Evolutionary conservation across 2,797 vertebrate species (phyloP).

Genomic region (Pelobates cultripes): DNA sequence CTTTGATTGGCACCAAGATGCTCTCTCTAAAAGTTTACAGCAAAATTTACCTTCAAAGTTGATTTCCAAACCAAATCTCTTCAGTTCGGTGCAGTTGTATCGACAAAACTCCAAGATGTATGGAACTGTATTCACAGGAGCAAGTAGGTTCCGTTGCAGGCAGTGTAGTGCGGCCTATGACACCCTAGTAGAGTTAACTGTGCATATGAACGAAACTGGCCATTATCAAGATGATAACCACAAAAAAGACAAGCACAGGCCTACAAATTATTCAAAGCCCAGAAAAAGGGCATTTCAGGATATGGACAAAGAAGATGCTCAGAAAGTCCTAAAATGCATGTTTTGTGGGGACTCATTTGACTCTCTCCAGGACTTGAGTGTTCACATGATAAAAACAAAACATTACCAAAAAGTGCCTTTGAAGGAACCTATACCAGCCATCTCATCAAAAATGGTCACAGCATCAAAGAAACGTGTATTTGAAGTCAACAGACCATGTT

Average conservation of each 20-base stretch:
- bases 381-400: conserved; percentile 99
- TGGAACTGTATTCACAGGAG: conserved; percentile 91
- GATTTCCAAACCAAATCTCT: conserved; percentile 91
- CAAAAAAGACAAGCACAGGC: conserved; percentile 86
- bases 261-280: conserved; percentile 89
- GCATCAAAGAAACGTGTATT: conserved; percentile 93
- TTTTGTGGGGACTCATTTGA: conserved; percentile 98
- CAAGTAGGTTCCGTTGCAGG: conserved; percentile 94
- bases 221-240: conserved; percentile 99
- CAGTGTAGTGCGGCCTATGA: conserved; percentile 97
- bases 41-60: conserved; percentile 89
- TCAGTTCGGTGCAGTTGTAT: conserved; percentile 97
- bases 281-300: conserved; percentile 94
- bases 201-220: conserved; percentile 97
- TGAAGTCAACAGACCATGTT: conserved; percentile 90
- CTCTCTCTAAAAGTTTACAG: conserved; percentile 93
- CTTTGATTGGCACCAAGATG: conserved; percentile 98
- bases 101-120: conserved; percentile 92
- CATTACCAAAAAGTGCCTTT: conserved; percentile 99
- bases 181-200: conserved; percentile 93
- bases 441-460: conserved; percentile 91
- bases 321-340: conserved; percentile 98
- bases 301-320: conserved; percentile 96
- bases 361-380: conserved; percentile 96
- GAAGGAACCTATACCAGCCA: conserved; percentile 96